Evolutionary conservation across 2,888 invertebrate genomes (phyloP), one percentile per base, ranked within the genome.

Genomic region (Bombylius major): DNA sequence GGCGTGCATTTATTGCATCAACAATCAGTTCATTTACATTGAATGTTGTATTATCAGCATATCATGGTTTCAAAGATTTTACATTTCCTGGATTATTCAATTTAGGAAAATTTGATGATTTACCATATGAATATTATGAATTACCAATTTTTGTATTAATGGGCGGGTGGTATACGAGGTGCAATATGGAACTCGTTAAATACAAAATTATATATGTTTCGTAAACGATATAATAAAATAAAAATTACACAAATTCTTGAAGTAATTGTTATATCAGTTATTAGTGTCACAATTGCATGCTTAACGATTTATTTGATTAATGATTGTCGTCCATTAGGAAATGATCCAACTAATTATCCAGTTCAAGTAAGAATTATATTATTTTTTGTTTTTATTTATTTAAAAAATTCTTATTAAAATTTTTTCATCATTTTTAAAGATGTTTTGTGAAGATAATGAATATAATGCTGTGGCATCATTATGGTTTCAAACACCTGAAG

Each of bases 401-500:
- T 23, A n/a, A n/a, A 12, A 14, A 7, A n/a, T 50, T 13, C 1
- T 13, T 34, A 5, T 46, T 33, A 34, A n/a, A 9, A 31, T 36
- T 47, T 11, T 32, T 32, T 45, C 39, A 23, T 23, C 23, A 12
- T 50, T 50, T 50, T 68, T 76, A 7, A 72, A 90, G 85, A 77
- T 96, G 67, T 90, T 87, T 71, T 99, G 98, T 71, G 81, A 83
- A 5, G 93, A 95, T 68, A 96, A 95, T 4, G 84, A 97, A 71
- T 97, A 94, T 76, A 97, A 90, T 72, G 88, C 92, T 0, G 82
- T 93, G 47, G 96, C 95, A 0, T 86, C 92, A 33, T 81, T 99
- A 56, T 97, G 98, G 89, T 95, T 99, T 71, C 95, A 96, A 78
- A 96, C 96, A 5, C 98, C 99, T 0, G 99, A 99, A 74, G 89